Conservation (phyloP, 2,113 vertebrate genomes). For the Platycercus adscitus region DNA sequence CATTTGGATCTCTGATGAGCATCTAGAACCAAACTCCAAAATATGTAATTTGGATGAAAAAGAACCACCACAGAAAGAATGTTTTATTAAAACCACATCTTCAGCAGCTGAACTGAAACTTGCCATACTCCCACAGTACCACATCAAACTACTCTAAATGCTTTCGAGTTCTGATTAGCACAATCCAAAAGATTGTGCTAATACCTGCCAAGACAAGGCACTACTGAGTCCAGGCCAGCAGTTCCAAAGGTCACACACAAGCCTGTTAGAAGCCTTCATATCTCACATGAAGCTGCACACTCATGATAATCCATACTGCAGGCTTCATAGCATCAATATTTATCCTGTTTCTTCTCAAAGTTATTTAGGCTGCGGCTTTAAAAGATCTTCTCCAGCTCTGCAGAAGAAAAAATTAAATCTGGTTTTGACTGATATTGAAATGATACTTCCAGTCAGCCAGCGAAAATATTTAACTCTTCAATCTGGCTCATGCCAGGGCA, state of each 20-base stretch:
- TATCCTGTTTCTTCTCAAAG: background rate
- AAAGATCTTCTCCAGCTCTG: background rate
- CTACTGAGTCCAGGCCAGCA: background rate
- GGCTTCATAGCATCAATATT: background rate
- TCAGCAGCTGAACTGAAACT: background rate
- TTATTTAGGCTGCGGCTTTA: background rate
- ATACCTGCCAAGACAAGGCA: background rate
- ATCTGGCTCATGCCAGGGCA: background rate
- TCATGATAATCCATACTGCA: background rate
- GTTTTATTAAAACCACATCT: background rate
- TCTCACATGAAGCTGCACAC: background rate
- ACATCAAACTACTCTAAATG: background rate
- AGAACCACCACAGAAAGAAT: background rate
- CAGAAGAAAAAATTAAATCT: background rate
- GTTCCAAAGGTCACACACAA: background rate
- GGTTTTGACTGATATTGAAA: background rate
- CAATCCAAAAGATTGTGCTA: background rate
- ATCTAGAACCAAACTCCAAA: background rate
- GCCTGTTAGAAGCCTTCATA: background rate
- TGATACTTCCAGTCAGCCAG: background rate
- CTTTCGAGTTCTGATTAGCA: background rate
- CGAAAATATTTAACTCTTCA: background rate
- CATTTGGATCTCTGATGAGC: background rate
- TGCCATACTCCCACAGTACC: background rate
- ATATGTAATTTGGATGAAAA: rapidly evolving